Conservation (phyloP, 2,888 invertebrate genomes). For the Tenodera sinensis region DNA sequence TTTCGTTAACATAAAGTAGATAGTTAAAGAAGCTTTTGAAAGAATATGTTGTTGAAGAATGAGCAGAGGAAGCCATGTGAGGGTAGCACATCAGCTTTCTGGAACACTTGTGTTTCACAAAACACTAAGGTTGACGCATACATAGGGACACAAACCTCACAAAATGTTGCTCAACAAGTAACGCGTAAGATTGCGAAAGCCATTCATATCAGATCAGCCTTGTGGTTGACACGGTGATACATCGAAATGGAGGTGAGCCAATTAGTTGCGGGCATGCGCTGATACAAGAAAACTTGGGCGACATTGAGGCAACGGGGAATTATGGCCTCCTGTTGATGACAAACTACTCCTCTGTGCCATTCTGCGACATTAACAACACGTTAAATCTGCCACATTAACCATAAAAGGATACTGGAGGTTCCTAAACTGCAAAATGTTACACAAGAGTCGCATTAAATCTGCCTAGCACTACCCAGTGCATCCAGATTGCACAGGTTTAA, state of each 20-base stretch:
- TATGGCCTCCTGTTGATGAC: not conserved
- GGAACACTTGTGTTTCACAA: too few relatives aligned
- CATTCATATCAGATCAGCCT: not conserved
- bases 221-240: not conserved
- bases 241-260: not conserved
- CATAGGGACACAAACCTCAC: not conserved
- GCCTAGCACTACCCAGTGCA: not conserved
- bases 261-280: not conserved
- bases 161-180: not conserved
- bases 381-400: not conserved
- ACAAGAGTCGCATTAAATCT: not conserved
- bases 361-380: not conserved
- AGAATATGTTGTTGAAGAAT: too few relatives aligned
- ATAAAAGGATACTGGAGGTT: not conserved
- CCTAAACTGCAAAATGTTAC: not conserved
- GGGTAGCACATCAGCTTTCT: too few relatives aligned
- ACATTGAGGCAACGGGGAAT: not conserved
- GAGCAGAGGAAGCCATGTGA: too few relatives aligned
- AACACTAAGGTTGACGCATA: not conserved
- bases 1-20: too few relatives aligned
- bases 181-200: not conserved
- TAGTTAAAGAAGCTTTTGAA: too few relatives aligned
- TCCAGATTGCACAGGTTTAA: not conserved
- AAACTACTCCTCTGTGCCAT: not conserved
- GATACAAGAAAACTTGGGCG: not conserved